A percentile compares a stretch with the other conserved stretches of the same genome.
Conservation (phyloP, 1,140 invertebrate species). For the Adoxophyes honmai region DNA sequence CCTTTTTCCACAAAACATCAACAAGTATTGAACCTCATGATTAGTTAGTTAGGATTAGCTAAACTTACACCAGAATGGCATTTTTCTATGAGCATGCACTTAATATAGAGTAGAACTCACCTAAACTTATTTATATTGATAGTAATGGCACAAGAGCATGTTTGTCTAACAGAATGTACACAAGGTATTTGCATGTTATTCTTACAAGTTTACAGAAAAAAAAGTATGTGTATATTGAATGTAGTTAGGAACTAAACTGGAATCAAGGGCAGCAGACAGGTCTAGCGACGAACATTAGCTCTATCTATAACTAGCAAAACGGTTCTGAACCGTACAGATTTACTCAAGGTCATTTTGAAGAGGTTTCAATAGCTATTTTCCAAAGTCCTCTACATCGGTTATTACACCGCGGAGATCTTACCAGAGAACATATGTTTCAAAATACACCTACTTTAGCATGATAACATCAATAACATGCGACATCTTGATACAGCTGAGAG, state of each 20-base stretch:
- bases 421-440: background rate
- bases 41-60: too few relatives aligned
- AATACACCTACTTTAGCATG: background rate
- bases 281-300: background rate
- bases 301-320: conserved; percentile 1
- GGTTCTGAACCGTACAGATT: background rate
- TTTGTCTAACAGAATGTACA: too few relatives aligned
- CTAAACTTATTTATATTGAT: too few relatives aligned
- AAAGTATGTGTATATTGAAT: too few relatives aligned
- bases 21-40: too few relatives aligned
- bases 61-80: too few relatives aligned
- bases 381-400: background rate
- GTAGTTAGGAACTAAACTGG: background rate
- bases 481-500: conserved; percentile 14
- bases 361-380: background rate
- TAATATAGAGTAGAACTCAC: too few relatives aligned
- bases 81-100: too few relatives aligned
- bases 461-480: conserved; percentile 13
- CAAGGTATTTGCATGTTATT: too few relatives aligned
- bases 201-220: too few relatives aligned
- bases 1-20: too few relatives aligned
- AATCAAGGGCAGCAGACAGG: background rate
- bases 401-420: background rate
- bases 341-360: conserved; percentile 5
- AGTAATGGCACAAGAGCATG: too few relatives aligned